Evolutionary conservation across 2,797 vertebrate genomes (phyloP).

Genomic region (Passerculus sandwichensis): DNA sequence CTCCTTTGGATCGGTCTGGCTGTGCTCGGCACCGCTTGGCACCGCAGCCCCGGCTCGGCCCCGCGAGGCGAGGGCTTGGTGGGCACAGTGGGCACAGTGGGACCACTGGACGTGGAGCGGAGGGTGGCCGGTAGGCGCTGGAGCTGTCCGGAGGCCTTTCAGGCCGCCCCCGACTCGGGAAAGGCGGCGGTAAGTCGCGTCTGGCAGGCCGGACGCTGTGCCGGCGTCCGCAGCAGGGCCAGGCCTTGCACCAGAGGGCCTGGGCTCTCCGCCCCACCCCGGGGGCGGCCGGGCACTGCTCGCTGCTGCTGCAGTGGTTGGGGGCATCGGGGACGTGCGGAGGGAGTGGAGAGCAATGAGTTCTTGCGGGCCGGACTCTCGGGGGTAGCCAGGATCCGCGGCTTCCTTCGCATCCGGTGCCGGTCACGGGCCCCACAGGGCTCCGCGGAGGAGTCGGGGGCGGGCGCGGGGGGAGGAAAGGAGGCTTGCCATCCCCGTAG

Average conservation of each 20-base stretch:
- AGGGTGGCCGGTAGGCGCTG: background rate
- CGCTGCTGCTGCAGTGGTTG: background rate
- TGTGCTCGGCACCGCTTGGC: too few relatives aligned
- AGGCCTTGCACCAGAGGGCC: background rate
- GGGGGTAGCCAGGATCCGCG: rapidly evolving
- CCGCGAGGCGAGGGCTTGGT: background rate
- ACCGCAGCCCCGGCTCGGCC: background rate
- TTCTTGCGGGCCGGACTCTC: background rate
- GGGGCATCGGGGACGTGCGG: background rate
- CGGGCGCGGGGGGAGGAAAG: too few relatives aligned
- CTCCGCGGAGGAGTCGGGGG: too few relatives aligned
- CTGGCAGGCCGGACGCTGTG: background rate
- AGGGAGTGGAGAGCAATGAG: too few relatives aligned
- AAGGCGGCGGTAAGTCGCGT: background rate
- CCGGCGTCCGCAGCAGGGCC: too few relatives aligned
- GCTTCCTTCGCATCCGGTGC: too few relatives aligned
- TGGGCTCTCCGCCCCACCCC: too few relatives aligned
- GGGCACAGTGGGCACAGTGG: background rate
- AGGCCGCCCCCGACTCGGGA: background rate
- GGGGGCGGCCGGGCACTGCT: background rate
- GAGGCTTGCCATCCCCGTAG: too few relatives aligned
- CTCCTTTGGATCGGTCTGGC: background rate
- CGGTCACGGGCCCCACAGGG: rapidly evolving
- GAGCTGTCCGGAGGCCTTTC: too few relatives aligned
- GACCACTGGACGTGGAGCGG: background rate